phyloP scores from a whole-genome alignment of 2,888 invertebrate genomes.

The Axea sp. region DNA sequence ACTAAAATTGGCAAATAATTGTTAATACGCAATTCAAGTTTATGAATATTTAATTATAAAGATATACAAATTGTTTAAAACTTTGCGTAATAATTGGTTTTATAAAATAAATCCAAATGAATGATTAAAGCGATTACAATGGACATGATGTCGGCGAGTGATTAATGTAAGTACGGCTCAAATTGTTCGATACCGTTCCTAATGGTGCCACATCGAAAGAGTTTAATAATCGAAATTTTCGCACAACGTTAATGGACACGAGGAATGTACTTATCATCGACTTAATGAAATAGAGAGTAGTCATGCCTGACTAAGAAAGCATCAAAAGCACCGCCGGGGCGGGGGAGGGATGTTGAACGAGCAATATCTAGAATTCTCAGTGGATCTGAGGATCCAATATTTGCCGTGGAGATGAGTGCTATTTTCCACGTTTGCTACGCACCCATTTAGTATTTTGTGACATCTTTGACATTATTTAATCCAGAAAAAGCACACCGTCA shows the following conservation, averaged over 20 bases:
- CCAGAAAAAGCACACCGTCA: conserved; percentile 32
- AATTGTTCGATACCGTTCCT: conserved; percentile 61
- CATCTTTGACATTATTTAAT: too few species aligned
- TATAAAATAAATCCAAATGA: conserved; percentile 11
- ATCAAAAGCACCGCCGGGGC: conserved; percentile 68
- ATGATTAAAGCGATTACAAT: conserved; percentile 35
- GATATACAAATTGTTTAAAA: background rate
- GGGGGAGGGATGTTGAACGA: conserved; percentile 68
- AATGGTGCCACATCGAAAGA: conserved; percentile 23
- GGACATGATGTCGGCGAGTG: conserved; percentile 14
- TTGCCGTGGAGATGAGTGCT: conserved; percentile 74
- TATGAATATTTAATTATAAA: background rate
- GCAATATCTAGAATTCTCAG: conserved; percentile 74
- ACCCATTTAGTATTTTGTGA: conserved; percentile 56
- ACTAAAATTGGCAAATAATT: background rate
- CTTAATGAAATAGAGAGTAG: conserved; percentile 66
- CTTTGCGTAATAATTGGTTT: background rate
- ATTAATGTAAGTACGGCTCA: conserved; percentile 37
- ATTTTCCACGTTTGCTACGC: conserved; percentile 59
- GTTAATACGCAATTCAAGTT: background rate
- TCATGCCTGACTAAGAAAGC: conserved; percentile 65
- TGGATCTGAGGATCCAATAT: conserved; percentile 75
- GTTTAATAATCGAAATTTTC: conserved; percentile 59
- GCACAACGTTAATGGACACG: conserved; percentile 64
- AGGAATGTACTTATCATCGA: conserved; percentile 67